These are phyloP conservation scores for Malurus splendens DNA, from an alignment of 2,797 vertebrate species.

Conservation along the genomic window DNA sequence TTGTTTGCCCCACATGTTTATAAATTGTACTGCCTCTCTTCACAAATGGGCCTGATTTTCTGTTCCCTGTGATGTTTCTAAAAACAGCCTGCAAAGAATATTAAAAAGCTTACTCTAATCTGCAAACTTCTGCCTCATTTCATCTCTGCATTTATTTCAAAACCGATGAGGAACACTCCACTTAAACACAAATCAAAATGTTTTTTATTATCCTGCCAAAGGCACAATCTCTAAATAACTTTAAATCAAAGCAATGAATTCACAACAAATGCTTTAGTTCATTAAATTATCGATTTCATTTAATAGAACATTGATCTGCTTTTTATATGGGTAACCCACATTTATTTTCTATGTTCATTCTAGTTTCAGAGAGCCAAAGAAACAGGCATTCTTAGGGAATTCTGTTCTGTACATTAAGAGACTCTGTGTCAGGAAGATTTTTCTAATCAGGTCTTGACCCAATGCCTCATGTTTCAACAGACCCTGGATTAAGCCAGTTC, in stretches of 20 bases:
- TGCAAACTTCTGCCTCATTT: background rate
- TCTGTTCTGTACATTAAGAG: background rate
- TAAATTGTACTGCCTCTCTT: background rate
- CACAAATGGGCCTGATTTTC: slow-evolving; percentile 12
- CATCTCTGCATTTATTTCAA: background rate
- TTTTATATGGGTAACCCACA: background rate
- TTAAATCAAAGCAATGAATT: background rate
- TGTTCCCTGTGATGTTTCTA: background rate
- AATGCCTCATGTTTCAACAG: background rate
- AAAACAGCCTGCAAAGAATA: slow-evolving; percentile 14
- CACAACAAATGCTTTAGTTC: background rate
- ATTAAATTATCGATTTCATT: background rate
- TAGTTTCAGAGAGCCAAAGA: background rate
- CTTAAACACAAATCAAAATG: background rate
- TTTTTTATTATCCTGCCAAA: background rate
- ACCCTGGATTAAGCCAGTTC: background rate
- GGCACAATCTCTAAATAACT: background rate
- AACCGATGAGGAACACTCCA: background rate
- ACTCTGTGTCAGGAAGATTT: background rate
- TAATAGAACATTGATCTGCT: background rate
- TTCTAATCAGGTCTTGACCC: background rate
- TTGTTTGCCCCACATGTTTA: background rate
- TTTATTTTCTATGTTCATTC: background rate
- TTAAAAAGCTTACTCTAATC: slow-evolving; percentile 31
- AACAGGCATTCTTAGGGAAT: background rate